A percentile compares a stretch with the other conserved stretches of the same genome.
phyloP scores from a whole-genome alignment of 2,113 vertebrate genomes.

The Sphyrna mokarran region DNA sequence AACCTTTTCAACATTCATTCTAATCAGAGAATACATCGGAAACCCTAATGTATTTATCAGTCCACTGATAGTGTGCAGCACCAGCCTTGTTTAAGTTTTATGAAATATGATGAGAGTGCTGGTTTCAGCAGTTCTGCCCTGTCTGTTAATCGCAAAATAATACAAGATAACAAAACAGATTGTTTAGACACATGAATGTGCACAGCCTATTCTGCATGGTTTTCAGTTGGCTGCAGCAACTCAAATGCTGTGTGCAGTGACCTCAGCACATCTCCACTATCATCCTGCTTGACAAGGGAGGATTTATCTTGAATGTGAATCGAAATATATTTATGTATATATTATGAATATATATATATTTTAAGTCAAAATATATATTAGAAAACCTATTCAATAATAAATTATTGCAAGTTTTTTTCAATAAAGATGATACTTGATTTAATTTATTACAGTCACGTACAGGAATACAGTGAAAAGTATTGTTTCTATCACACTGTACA shows the following conservation, averaged over 20 bases:
- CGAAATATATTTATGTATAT: not conserved
- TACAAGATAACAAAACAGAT: not conserved
- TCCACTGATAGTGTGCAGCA: not conserved
- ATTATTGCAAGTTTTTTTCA: not conserved
- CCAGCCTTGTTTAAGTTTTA: not conserved
- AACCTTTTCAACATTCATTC: conserved; percentile 20
- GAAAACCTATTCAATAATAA: not conserved
- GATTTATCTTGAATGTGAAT: not conserved
- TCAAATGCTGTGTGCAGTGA: not conserved
- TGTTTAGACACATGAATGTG: conserved; percentile 10
- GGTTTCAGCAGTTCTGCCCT: conserved; percentile 23
- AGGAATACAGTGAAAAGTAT: too few species aligned
- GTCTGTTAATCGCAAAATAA: not conserved
- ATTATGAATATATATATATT: too few species aligned
- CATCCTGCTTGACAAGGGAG: not conserved
- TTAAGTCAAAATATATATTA: not conserved
- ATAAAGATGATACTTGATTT: too few species aligned
- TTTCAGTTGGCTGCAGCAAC: conserved; percentile 6
- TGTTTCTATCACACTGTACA: too few species aligned
- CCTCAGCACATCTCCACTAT: not conserved
- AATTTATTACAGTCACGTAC: too few species aligned
- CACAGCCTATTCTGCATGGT: not conserved
- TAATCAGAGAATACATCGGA: not conserved
- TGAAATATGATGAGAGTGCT: conserved; percentile 25
- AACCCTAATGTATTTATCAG: not conserved